A percentile compares a stretch with the other conserved stretches of the same genome.
These are phyloP conservation scores for Calliopum simillimum DNA, from an alignment of 2,888 invertebrate genomes.

Conservation along the genomic window DNA sequence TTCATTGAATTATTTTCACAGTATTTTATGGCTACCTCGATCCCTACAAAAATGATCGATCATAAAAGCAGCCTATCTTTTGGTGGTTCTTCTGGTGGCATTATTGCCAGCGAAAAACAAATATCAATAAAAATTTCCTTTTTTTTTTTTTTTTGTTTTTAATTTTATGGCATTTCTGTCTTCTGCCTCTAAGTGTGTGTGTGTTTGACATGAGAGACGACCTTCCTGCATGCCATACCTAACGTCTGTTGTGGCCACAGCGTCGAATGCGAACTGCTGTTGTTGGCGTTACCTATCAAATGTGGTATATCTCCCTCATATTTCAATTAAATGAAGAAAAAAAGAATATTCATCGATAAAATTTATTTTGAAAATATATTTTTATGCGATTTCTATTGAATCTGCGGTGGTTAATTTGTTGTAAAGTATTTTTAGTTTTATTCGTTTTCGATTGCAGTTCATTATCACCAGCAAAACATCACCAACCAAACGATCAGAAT, in stretches of 20 bases:
- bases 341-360: conserved; percentile 5
- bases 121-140: conserved; percentile 44
- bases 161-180: conserved; percentile 37
- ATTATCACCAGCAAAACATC: conserved; percentile 8
- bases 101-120: conserved; percentile 53
- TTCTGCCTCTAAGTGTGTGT: conserved; percentile 17
- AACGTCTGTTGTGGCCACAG: neutral
- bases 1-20: too few relatives aligned
- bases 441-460: conserved; percentile 27
- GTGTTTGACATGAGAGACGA: neutral
- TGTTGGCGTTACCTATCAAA: neutral
- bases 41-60: conserved; percentile 13
- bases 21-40: neutral
- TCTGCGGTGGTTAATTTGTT: conserved; percentile 42
- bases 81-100: conserved; percentile 42
- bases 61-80: conserved; percentile 10
- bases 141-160: conserved; percentile 37
- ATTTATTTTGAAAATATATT: conserved; percentile 21
- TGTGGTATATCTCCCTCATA: neutral
- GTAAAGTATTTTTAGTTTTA: conserved; percentile 14
- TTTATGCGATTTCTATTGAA: conserved; percentile 62
- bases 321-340: neutral
- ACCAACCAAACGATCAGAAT: too few relatives aligned
- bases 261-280: neutral
- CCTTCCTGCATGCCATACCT: conserved; percentile 13